Evolutionary conservation across 2,888 invertebrate species (phyloP).

Genomic region (Epistrophe eligans): DNA sequence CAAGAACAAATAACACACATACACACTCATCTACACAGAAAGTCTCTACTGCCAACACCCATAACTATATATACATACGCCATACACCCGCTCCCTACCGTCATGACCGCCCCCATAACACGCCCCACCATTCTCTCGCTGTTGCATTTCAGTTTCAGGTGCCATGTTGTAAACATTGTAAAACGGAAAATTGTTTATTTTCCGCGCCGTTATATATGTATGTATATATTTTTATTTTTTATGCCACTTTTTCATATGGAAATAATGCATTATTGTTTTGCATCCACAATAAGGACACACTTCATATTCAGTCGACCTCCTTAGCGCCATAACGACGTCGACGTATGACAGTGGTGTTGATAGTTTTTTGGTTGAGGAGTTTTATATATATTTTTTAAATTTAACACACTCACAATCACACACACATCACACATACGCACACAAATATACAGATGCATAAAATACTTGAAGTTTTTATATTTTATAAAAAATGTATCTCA

Average conservation of each 20-base stretch:
- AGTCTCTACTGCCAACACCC: neutral
- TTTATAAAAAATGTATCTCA: slow-evolving; percentile 44
- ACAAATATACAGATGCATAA: neutral
- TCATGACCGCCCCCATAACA: neutral
- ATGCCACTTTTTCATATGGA: slow-evolving; percentile 55
- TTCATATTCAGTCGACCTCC: slow-evolving; percentile 65
- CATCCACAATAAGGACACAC: slow-evolving; percentile 66
- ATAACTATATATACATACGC: too few relatives aligned
- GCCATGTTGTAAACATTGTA: slow-evolving; percentile 68
- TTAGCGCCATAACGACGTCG: slow-evolving; percentile 41
- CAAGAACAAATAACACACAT: slow-evolving; percentile 42
- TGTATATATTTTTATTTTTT: slow-evolving; percentile 21
- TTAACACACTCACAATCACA: too few relatives aligned
- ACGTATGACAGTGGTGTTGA: slow-evolving; percentile 16
- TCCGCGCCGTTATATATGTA: slow-evolving; percentile 10
- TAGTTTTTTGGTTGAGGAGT: slow-evolving; percentile 8
- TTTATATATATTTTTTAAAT: neutral
- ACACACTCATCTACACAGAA: slow-evolving; percentile 12
- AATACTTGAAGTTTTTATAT: neutral
- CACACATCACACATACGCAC: neutral
- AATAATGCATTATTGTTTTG: slow-evolving; percentile 67
- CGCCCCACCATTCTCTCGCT: neutral
- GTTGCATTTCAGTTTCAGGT: slow-evolving; percentile 61
- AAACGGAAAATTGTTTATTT: slow-evolving; percentile 60
- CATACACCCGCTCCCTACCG: neutral